Base-by-base conservation (phyloP, 2,797 vertebrate genomes). In the Botia almorhae region DNA sequence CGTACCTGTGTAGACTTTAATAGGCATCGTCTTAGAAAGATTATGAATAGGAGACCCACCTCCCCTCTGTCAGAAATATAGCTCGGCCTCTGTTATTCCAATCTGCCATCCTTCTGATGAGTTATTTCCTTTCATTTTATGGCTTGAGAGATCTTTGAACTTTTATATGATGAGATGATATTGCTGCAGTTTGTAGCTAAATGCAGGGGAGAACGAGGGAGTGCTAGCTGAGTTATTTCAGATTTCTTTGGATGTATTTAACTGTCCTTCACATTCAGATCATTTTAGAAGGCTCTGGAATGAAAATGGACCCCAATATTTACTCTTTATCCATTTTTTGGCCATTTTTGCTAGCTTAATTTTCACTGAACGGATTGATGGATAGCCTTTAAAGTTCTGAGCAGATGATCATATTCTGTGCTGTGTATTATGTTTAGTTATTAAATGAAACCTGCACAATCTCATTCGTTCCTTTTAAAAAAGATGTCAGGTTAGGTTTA, bases 301-400 rank as follows among this genome's bases (percentile, higher is more conserved):
- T 58, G 81, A 76, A 29, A n/a, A 86, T 88, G 8, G 48, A 82
- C 78, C 81, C 85, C 83, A 87, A 90, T 85, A 78, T 87, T 89
- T 55, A 74, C 10, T 46, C 8, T 46, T 46, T 46, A 46, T 46
- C 43, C 7, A 46, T 8, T 8, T 46, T 86, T 84, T 55, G 67
- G 83, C 80, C 36, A 85, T 89, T 88, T 86, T 78, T 50, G 5
- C 50, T 14, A 23, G 64, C 63, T 64, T 85, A 48, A 78, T 74
- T 80, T 64, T 85, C 50, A 79, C 70, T 80, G 46, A 12, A 81
- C 72, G 26, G 80, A 73, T 83, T 70, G 80, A 70, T 63, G 1
- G 0, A 80, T 69, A 51, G 33, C 82, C 82, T 46, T 71, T 64
- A 29, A 67, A 78, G 55, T 82, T 86, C 76, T 69, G 29, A 64